A percentile compares a stretch with the other conserved stretches of the same genome.
Evolutionary conservation across 1,140 invertebrate genomes (phyloP).

Genomic region (Campoletis sonorensis): DNA sequence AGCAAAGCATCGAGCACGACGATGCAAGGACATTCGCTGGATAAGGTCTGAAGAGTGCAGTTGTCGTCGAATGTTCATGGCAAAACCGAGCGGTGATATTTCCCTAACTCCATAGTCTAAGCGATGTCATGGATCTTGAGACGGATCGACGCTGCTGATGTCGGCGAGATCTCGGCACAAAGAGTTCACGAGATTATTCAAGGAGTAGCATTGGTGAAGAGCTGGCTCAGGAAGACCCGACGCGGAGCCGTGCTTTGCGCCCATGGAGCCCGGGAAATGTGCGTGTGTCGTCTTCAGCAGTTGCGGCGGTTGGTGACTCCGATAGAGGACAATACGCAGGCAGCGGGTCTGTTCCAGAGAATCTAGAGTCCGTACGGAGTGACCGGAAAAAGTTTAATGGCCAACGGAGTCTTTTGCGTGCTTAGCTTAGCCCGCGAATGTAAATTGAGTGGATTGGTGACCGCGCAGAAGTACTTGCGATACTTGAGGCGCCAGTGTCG

Average conservation of each 20-base stretch:
- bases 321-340: no score
- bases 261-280: no score
- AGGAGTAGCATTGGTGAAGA: constrained; percentile 40
- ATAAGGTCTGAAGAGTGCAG: constrained; percentile 3
- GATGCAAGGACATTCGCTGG: constrained; percentile 28
- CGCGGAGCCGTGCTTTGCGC: no score
- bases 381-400: no score
- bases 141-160: constrained; percentile 52
- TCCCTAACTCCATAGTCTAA: constrained; percentile 5
- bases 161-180: constrained; percentile 55
- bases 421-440: no score
- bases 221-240: background rate
- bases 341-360: no score
- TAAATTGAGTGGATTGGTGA: no score
- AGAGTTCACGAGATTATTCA: constrained; percentile 57
- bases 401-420: no score
- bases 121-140: constrained; percentile 36
- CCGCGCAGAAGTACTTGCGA: no score
- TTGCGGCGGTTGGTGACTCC: no score
- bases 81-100: constrained; percentile 19
- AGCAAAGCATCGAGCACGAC: background rate
- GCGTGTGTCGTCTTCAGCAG: no score
- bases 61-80: background rate
- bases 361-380: background rate
- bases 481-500: no score